Evolutionary conservation across 2,113 vertebrate genomes (phyloP), one percentile per base, ranked within the genome.

Genomic region (Mandrillus leucophaeus): DNA sequence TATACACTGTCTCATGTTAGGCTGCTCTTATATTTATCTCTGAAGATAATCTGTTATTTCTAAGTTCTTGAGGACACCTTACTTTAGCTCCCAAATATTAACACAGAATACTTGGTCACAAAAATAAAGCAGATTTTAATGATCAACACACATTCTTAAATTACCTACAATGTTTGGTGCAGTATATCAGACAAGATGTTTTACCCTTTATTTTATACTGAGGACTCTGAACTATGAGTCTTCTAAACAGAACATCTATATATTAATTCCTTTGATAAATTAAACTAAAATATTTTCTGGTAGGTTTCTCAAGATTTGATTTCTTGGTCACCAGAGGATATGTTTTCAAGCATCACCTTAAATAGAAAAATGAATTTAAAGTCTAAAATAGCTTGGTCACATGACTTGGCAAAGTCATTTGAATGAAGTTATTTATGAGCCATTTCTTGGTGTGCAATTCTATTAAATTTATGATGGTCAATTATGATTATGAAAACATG

Each of bases 361-460:
- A 91, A 64, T 73, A 86, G 82, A 79, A 94, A 95, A 83, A 23
- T 94, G 93, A 91, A 95, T 87, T 89, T 90, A 93, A 97, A 96
- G 88, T 81, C 18, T 59, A 75, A 75, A 93, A 59, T 17, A 70
- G 5, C 22, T 78, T 86, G 5, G 14, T 90, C 25, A 88, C 1
- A 23, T 73, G 73, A 93, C 43, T 93, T 92, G 7, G 61, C 17
- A 70, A 95, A 90, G 27, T 48, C 11, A 85, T 93, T 86, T 88
- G 45, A 96, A 83, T 76, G n/a, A 97, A 64, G 55, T 55, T 52
- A 43, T 38, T 96, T 91, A 78, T 85, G n/a, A 94, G 32, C 23
- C 23, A 52, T 81, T 94, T 95, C 76, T 18, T 82, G 6, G 6
- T 59, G 57, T 55, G 1, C 4, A 81, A 57, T 92, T 94, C 20